These are phyloP conservation scores for Apodemia duryi DNA, from an alignment of 2,888 invertebrate species.

Conservation along the genomic window DNA sequence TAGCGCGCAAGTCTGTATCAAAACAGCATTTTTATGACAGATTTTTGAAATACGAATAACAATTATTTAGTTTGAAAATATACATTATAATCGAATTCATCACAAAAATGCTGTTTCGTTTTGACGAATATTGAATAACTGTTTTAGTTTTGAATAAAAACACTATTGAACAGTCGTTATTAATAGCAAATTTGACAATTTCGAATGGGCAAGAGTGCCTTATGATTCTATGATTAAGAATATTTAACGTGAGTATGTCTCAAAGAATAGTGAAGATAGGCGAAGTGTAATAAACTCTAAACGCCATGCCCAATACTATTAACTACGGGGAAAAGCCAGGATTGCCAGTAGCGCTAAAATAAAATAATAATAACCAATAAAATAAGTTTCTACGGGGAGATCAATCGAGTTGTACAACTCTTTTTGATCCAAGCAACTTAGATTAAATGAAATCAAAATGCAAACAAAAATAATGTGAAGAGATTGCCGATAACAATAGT, in stretches of 20 bases:
- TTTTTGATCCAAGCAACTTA: constrained; percentile 49
- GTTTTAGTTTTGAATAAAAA: neutral
- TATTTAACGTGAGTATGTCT: constrained; percentile 33
- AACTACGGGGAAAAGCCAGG: constrained; percentile 58
- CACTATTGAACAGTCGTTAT: neutral
- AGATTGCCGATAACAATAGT: constrained; percentile 27
- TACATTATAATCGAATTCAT: neutral
- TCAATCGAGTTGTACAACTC: constrained; percentile 28
- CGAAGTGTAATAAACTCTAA: constrained; percentile 51
- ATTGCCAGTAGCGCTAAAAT: constrained; percentile 51
- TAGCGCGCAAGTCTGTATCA: neutral
- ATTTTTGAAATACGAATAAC: neutral
- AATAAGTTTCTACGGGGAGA: constrained; percentile 28
- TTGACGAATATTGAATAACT: neutral
- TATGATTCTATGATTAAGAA: constrained; percentile 16
- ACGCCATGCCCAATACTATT: constrained; percentile 59
- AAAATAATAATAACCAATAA: constrained; percentile 30
- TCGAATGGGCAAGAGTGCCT: neutral
- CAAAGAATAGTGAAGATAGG: constrained; percentile 50
- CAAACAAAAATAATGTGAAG: constrained; percentile 63
- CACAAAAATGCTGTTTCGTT: neutral
- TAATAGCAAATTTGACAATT: neutral
- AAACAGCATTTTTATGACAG: constrained; percentile 19
- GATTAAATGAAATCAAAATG: constrained; percentile 50
- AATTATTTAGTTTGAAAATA: neutral